phyloP scores from a whole-genome alignment of 2,888 invertebrate species.

The Mystacides longicornis region DNA sequence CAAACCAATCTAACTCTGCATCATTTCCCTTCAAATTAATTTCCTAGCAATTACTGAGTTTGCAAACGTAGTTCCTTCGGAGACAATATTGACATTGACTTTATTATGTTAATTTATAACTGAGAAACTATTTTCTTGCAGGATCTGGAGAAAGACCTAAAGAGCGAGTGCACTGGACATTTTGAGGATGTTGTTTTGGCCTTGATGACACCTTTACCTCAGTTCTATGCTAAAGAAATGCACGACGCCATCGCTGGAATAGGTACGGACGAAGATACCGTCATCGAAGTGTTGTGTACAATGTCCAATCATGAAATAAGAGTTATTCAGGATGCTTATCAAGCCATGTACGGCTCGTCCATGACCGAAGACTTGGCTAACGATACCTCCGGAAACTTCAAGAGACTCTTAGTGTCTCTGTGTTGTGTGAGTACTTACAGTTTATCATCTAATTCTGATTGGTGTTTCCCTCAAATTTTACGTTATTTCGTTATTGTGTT shows the following conservation, averaged over 20 bases:
- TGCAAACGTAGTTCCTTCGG: no score
- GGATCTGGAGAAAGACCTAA: constrained; percentile 74
- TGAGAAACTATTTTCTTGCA: constrained; percentile 30
- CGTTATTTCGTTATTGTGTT: neutral
- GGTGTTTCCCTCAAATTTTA: neutral
- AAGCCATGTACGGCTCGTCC: constrained; percentile 64
- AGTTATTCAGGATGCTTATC: constrained; percentile 70
- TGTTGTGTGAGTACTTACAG: constrained; percentile 60
- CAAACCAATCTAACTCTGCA: no score
- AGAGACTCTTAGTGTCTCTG: constrained; percentile 79
- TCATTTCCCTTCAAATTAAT: no score
- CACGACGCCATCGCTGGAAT: constrained; percentile 77
- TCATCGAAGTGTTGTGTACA: constrained; percentile 85
- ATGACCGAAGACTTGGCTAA: constrained; percentile 76
- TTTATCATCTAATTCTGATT: no score
- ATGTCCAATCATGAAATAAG: constrained; percentile 78
- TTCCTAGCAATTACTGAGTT: no score
- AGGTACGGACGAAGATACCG: constrained; percentile 77
- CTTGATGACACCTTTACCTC: constrained; percentile 75
- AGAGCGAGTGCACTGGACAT: constrained; percentile 82
- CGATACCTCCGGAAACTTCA: constrained; percentile 90
- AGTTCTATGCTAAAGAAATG: constrained; percentile 77
- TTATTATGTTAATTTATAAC: neutral
- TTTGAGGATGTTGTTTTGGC: constrained; percentile 79
- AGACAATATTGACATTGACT: no score